Evolutionary conservation across 2,888 invertebrate species (phyloP).

Genomic region (Eilema griseolum): DNA sequence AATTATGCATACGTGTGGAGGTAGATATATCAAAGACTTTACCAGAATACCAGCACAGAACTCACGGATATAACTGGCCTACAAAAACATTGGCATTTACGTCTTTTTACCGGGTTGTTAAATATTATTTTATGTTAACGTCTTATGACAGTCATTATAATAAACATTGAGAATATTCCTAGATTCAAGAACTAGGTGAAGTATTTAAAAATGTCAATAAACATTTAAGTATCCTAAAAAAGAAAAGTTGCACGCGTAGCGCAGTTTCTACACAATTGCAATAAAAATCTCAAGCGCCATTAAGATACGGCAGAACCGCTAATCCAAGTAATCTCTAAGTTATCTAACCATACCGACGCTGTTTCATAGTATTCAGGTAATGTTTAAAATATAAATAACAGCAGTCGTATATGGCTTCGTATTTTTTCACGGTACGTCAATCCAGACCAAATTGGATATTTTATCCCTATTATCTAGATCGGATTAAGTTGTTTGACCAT

Average conservation of each 20-base stretch:
- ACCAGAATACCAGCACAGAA: not conserved
- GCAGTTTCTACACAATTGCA: slow-evolving; percentile 4
- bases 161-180: not conserved
- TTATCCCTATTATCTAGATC: not conserved
- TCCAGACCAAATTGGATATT: not conserved
- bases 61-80: not conserved
- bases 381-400: not conserved
- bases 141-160: not conserved
- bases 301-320: not conserved
- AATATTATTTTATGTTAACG: not conserved
- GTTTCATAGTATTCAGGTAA: not conserved
- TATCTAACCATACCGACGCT: not conserved
- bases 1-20: not conserved
- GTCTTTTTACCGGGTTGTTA: not conserved
- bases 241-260: not conserved
- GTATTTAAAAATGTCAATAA: slow-evolving; percentile 1
- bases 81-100: not conserved
- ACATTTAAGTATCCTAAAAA: slow-evolving; percentile 7
- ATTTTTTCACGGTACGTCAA: not conserved
- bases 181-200: not conserved
- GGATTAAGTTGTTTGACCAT: too few relatives aligned
- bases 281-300: slow-evolving; percentile 11
- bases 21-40: not conserved
- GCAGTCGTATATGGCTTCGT: not conserved
- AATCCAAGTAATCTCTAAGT: not conserved